These are phyloP conservation scores for Esox masquinongy DNA, from an alignment of 2,797 vertebrate species.

Conservation along the genomic window DNA sequence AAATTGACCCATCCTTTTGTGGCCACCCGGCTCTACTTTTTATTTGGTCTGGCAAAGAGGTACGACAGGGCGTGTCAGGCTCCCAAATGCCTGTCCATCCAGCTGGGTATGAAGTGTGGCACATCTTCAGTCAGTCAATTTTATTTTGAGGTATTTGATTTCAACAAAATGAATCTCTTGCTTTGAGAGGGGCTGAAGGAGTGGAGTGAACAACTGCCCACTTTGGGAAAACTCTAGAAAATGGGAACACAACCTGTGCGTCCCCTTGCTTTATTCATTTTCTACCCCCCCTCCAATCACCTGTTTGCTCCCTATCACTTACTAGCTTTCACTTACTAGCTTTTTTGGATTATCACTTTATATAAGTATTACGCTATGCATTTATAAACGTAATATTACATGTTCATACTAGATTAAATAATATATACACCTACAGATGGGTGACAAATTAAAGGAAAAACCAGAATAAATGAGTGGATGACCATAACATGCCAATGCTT, in stretches of 20 bases:
- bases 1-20: no score
- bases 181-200: not conserved
- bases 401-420: not conserved
- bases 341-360: not conserved
- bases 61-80: no score
- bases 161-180: not conserved
- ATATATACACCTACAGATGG: no score
- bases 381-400: not conserved
- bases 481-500: not conserved
- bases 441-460: not conserved
- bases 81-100: no score
- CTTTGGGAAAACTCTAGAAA: not conserved
- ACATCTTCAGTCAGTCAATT: no score
- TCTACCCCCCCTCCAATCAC: not conserved
- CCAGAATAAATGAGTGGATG: not conserved
- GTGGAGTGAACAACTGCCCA: not conserved
- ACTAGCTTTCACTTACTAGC: slow-evolving; percentile 1
- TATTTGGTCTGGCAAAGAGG: no score
- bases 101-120: no score
- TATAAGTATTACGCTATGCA: not conserved
- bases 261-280: not conserved
- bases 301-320: not conserved
- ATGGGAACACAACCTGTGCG: not conserved
- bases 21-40: no score
- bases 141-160: not conserved